Conservation (phyloP, 2,113 vertebrate species). For the Pseudorectes ferrugineus region DNA sequence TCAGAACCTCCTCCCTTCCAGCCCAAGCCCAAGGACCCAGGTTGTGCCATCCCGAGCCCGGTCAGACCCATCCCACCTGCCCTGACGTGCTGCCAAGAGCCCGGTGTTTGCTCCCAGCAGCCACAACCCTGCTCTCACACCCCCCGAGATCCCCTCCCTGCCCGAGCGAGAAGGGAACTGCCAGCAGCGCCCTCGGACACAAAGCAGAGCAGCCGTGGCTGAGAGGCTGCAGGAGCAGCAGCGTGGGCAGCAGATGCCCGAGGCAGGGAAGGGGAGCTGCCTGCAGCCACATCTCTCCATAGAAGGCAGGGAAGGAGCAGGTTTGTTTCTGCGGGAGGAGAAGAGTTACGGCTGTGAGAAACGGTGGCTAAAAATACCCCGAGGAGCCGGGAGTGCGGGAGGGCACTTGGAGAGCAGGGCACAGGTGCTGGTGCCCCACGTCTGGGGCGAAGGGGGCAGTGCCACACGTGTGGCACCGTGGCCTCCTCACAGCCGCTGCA, state of each 20-base stretch:
- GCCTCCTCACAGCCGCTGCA: neutral
- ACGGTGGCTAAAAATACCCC: neutral
- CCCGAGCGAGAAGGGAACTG: neutral
- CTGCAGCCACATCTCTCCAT: neutral
- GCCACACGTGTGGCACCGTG: accelerated
- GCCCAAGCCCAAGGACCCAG: neutral
- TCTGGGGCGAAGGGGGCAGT: neutral
- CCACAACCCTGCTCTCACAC: neutral
- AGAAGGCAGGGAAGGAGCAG: slow-evolving; percentile 33
- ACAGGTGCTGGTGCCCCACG: accelerated
- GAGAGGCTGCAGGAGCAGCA: neutral
- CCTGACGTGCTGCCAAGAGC: accelerated
- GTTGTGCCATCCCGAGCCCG: neutral
- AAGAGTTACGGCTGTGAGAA: neutral
- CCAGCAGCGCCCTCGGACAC: neutral
- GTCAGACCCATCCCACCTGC: neutral
- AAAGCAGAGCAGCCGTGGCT: neutral
- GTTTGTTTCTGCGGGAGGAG: neutral
- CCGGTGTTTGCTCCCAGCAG: neutral
- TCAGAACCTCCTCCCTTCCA: neutral
- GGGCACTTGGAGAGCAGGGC: accelerated
- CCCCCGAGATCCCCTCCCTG: neutral
- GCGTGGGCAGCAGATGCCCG: neutral
- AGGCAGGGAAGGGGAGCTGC: neutral
- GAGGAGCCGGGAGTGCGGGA: accelerated